A percentile compares a stretch with the other conserved stretches of the same genome.
These are phyloP conservation scores for Neotoma lepida DNA, from an alignment of 2,113 vertebrate species.

Conservation along the genomic window DNA sequence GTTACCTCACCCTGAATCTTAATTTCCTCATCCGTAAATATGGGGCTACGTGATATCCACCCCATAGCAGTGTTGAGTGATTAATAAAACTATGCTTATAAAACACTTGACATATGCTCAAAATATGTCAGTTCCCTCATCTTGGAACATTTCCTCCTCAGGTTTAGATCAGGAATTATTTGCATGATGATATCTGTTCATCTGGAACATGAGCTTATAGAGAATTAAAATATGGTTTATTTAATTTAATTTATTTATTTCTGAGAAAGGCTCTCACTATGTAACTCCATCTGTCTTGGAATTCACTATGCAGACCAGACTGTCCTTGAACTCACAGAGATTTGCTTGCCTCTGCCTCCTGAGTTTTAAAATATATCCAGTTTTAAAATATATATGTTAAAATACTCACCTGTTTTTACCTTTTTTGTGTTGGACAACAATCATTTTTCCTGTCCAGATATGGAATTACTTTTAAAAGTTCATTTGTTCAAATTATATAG, in stretches of 20 bases:
- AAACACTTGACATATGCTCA: neutral
- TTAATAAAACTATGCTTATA: conserved; percentile 34
- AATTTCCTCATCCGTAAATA: conserved; percentile 51
- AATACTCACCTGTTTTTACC: conserved; percentile 4
- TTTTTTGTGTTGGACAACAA: conserved; percentile 1
- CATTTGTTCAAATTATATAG: conserved; percentile 28
- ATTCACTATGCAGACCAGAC: neutral
- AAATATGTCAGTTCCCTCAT: neutral
- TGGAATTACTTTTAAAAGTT: neutral
- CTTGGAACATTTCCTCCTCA: neutral
- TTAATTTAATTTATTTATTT: neutral
- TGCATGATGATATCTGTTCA: neutral
- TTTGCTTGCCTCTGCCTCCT: neutral
- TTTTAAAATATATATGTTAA: neutral
- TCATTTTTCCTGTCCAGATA: neutral
- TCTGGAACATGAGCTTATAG: neutral
- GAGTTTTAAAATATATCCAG: neutral
- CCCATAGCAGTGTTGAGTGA: neutral
- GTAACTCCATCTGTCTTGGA: neutral
- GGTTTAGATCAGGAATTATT: conserved; percentile 10
- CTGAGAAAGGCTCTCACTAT: neutral
- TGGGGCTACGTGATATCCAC: neutral
- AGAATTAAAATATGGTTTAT: neutral
- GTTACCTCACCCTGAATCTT: conserved; percentile 28
- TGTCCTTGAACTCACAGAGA: neutral